These are phyloP conservation scores for Adrianichthys oophorus DNA, from an alignment of 2,797 vertebrate genomes.

Conservation along the genomic window DNA sequence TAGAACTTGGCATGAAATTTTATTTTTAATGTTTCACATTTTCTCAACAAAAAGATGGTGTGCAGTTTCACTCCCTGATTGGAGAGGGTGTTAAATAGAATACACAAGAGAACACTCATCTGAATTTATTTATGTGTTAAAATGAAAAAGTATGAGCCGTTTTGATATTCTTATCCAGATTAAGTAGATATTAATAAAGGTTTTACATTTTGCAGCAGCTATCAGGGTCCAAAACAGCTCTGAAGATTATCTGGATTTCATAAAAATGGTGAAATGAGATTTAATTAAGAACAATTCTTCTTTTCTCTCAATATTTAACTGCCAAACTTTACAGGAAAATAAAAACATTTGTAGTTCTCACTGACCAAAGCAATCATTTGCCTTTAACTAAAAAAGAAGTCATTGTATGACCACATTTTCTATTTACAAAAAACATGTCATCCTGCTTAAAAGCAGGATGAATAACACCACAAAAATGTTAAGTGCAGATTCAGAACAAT, in stretches of 20 bases:
- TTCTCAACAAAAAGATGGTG: constrained; percentile 19
- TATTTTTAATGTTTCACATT: constrained; percentile 15
- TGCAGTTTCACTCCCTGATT: constrained; percentile 39
- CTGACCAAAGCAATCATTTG: too few relatives aligned
- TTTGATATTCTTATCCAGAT: constrained; percentile 34
- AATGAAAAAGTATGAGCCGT: constrained; percentile 33
- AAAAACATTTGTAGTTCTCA: neutral
- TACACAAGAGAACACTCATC: constrained; percentile 31
- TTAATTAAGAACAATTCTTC: constrained; percentile 14
- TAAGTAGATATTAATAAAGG: constrained; percentile 27
- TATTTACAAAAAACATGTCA: neutral
- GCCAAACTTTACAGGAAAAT: constrained; percentile 9
- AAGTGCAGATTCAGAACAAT: neutral
- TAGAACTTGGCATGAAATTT: constrained; percentile 26
- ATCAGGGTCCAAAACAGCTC: constrained; percentile 13
- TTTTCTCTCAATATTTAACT: constrained; percentile 9
- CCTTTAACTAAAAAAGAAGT: too few relatives aligned
- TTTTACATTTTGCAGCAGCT: neutral
- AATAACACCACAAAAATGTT: constrained; percentile 4
- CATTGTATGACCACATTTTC: too few relatives aligned
- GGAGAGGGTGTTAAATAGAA: constrained; percentile 33
- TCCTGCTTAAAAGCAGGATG: constrained; percentile 10
- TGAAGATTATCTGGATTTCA: constrained; percentile 19
- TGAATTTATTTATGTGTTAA: constrained; percentile 12
- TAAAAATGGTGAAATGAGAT: constrained; percentile 7